These are phyloP conservation scores for Dreissena rostriformis DNA, from an alignment of 1,140 invertebrate species.

Conservation along the genomic window DNA sequence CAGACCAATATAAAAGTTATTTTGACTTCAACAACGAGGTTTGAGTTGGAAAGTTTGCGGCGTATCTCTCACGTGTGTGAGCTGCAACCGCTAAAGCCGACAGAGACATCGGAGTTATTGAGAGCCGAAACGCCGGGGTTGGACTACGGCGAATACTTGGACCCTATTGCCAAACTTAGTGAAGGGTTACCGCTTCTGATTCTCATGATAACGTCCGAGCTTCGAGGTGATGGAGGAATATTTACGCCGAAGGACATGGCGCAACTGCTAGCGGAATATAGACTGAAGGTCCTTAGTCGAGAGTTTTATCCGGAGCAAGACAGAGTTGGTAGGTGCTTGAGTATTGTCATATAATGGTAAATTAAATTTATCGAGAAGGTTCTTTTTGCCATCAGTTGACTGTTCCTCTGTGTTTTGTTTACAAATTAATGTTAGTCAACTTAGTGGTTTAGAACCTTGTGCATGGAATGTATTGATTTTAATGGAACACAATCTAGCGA, in stretches of 20 bases:
- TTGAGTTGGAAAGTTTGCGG: constrained; percentile 8
- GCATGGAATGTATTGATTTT: too few species aligned
- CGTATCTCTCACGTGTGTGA: constrained; percentile 24
- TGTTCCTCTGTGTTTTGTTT: too few species aligned
- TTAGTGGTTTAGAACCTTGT: too few species aligned
- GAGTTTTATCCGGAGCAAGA: constrained; percentile 50
- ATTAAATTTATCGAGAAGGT: too few species aligned
- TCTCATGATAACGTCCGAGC: constrained; percentile 40
- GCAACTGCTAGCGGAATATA: constrained; percentile 25
- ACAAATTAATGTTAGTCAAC: too few species aligned
- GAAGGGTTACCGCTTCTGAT: constrained; percentile 46
- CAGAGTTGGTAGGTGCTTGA: constrained; percentile 31
- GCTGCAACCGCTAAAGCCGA: constrained; percentile 5
- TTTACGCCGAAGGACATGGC: constrained; percentile 40
- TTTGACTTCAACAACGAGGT: constrained; percentile 39
- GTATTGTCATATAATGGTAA: too few species aligned
- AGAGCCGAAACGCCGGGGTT: constrained; percentile 1
- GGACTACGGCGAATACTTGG: constrained; percentile 24
- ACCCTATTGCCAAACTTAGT: constrained; percentile 28
- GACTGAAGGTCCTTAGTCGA: constrained; percentile 36
- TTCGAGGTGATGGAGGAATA: constrained; percentile 23
- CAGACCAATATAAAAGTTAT: constrained; percentile 31
- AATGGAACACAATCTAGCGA: too few species aligned
- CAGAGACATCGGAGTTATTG: constrained; percentile 27
- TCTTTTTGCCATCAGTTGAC: too few species aligned